Conservation (phyloP, 2,797 vertebrate species). For the Liparis tanakae region DNA sequence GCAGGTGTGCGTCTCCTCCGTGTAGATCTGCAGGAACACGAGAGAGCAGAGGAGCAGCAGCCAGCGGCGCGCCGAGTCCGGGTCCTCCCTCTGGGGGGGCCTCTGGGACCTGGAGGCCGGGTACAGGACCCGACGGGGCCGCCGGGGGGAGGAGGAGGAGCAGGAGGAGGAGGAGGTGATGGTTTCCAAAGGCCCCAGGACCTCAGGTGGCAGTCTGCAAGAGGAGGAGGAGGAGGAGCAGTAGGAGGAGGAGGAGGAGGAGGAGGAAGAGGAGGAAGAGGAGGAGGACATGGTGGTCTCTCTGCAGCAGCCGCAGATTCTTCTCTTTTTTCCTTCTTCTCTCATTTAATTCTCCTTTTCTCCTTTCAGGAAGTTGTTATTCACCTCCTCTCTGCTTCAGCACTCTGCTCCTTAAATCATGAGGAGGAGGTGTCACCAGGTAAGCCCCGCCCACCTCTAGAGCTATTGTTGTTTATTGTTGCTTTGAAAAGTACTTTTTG, state of each 20-base stretch:
- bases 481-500: constrained; percentile 61
- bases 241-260: too few species aligned
- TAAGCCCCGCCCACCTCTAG: constrained; percentile 48
- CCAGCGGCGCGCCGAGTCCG: constrained; percentile 74
- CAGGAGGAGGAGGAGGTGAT: neutral
- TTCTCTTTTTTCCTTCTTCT: neutral
- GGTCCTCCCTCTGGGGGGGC: constrained; percentile 59
- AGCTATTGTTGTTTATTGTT: constrained; percentile 41
- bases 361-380: neutral
- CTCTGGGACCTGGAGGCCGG: constrained; percentile 68
- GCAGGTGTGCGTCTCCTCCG: constrained; percentile 70
- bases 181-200: constrained; percentile 28
- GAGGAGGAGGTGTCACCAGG: constrained; percentile 49
- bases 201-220: constrained; percentile 28
- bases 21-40: constrained; percentile 83
- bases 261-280: neutral
- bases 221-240: constrained; percentile 21
- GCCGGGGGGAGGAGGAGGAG: constrained; percentile 23
- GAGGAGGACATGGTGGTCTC: constrained; percentile 28
- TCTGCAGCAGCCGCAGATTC: too few species aligned
- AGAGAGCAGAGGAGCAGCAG: constrained; percentile 75
- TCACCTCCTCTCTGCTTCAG: constrained; percentile 17
- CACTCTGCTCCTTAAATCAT: constrained; percentile 60
- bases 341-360: neutral
- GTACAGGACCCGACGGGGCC: constrained; percentile 75